These are phyloP conservation scores for Brachirus orientalis DNA, from an alignment of 2,113 vertebrate genomes.

Conservation along the genomic window DNA sequence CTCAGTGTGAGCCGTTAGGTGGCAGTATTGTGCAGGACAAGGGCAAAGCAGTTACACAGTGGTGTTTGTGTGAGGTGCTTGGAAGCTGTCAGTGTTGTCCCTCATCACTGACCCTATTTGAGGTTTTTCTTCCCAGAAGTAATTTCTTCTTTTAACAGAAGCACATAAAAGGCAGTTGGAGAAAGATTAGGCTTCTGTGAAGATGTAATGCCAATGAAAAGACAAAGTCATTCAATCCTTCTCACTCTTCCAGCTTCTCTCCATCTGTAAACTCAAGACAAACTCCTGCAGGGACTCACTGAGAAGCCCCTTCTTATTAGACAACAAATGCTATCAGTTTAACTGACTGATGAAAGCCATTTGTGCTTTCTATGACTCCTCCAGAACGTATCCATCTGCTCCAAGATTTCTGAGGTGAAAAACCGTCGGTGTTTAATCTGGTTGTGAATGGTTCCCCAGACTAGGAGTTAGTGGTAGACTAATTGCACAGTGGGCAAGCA, in stretches of 20 bases:
- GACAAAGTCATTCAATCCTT: slow-evolving; percentile 23
- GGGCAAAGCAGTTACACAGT: neutral
- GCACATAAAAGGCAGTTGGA: slow-evolving; percentile 10
- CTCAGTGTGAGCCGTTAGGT: slow-evolving; percentile 37
- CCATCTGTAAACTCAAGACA: slow-evolving; percentile 27
- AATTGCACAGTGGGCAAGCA: slow-evolving; percentile 78
- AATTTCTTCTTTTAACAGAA: slow-evolving; percentile 14
- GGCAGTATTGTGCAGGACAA: slow-evolving; percentile 32
- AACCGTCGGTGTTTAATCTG: slow-evolving; percentile 79
- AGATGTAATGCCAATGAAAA: slow-evolving; percentile 42
- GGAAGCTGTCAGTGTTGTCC: neutral
- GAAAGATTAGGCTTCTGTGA: slow-evolving; percentile 21
- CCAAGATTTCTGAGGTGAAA: slow-evolving; percentile 68
- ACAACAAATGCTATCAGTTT: slow-evolving; percentile 68
- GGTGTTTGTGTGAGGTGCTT: neutral
- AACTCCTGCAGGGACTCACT: slow-evolving; percentile 20
- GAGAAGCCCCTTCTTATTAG: slow-evolving; percentile 25
- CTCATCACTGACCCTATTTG: slow-evolving; percentile 4
- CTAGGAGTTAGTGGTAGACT: slow-evolving; percentile 79
- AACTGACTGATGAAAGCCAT: slow-evolving; percentile 63
- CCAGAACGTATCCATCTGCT: slow-evolving; percentile 71
- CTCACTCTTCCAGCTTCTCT: slow-evolving; percentile 10
- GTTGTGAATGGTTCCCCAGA: slow-evolving; percentile 81
- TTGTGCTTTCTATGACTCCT: slow-evolving; percentile 62
- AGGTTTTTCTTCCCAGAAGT: neutral